Evolutionary conservation across 1,140 invertebrate genomes (phyloP), one percentile per base, ranked within the genome.

Genomic region (Anastrepha obliqua): DNA sequence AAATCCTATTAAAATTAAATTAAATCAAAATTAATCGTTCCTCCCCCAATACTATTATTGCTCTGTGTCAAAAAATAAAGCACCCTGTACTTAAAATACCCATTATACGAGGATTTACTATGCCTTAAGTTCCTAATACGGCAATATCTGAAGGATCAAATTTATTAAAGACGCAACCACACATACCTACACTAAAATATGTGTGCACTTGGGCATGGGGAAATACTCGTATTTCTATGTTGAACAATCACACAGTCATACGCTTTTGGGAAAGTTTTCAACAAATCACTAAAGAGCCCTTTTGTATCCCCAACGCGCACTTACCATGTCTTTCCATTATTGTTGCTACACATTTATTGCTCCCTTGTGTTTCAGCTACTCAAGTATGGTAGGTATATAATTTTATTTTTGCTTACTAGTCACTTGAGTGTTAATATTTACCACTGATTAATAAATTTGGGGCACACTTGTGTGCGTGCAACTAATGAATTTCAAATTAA

Each of bases 401-500:
- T 62, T 62, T 17, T n/a, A 17, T n/a, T 17, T 62, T 55, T 55
- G 51, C 64, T 67, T 67, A 20, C 64, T 20, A 67, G 62, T 64
- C 62, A 64, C 62, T 64, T 64, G 9, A 64, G 64, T 67, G 64
- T 67, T 67, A 39, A 20, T 67, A 67, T n/a, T 67, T 39, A 20
- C 64, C 29, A 67, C 39, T 67, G 64, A 67, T 67, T 67, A 67
- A 67, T 67, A 67, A 42, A 11, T 39, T 67, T 39, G 20, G 7
- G 44, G 3, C 42, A 15, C 39, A 8, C 39, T 4, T 44, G 29
- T 74, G 17, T 74, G 13, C 13, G 67, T 47, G 8, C n/a, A 85
- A 58, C 47, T 85, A 47, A 85, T 85, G n/a, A 85, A 85, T 20
- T 85, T 85, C 81, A 2, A 58, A 85, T 58, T 59, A 85, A 59